Conservation (phyloP, 2,113 vertebrate genomes). For the Emberiza fucata region DNA sequence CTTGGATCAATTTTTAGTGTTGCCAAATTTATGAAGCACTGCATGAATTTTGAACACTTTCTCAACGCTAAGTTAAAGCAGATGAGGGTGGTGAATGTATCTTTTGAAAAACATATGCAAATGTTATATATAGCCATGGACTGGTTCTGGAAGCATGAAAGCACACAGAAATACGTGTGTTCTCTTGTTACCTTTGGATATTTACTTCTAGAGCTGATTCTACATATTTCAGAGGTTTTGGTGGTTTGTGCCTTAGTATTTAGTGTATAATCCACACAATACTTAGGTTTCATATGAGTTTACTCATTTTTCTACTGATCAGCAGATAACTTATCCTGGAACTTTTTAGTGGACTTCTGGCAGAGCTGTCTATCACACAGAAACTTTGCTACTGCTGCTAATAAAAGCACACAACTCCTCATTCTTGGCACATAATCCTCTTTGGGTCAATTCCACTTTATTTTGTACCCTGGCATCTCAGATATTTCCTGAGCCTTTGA, state of each 20-base stretch:
- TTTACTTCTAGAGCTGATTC: neutral
- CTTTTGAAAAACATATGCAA: neutral
- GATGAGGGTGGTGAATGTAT: neutral
- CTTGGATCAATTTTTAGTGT: conserved; percentile 9
- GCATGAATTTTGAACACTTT: neutral
- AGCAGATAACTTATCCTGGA: neutral
- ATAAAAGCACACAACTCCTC: neutral
- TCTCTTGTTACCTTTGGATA: neutral
- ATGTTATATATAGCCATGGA: neutral
- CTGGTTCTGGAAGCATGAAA: neutral
- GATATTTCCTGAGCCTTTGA: neutral
- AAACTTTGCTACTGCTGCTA: neutral
- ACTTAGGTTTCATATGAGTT: neutral
- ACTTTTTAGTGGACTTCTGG: neutral
- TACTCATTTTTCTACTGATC: neutral
- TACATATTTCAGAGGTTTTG: neutral
- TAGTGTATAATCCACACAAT: neutral
- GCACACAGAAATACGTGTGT: neutral
- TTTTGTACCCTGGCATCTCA: neutral
- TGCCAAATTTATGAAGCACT: neutral
- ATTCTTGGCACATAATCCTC: neutral
- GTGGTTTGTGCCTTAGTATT: neutral
- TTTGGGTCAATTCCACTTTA: neutral
- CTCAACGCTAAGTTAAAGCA: neutral
- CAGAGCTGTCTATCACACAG: neutral